Percentiles rank a stretch among this genome's conserved stretches.
phyloP scores from a whole-genome alignment of 2,888 invertebrate species.

The Galerucella nymphaeae region DNA sequence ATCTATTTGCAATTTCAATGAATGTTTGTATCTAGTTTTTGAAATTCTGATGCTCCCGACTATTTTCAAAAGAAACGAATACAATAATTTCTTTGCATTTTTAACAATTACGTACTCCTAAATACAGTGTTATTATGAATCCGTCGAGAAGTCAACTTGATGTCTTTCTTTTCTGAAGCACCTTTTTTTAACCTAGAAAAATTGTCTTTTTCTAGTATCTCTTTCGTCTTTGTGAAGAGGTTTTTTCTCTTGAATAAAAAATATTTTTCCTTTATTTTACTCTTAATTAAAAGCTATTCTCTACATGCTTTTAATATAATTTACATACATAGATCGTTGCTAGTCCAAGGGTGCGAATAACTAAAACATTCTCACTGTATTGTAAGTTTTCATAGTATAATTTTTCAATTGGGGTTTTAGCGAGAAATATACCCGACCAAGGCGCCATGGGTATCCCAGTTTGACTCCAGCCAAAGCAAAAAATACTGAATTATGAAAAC shows the following conservation, averaged over 20 bases:
- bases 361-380: too few relatives aligned
- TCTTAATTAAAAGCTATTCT: not conserved
- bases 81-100: too few relatives aligned
- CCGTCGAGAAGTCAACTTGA: not conserved
- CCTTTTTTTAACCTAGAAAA: not conserved
- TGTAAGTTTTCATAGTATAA: not conserved
- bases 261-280: too few relatives aligned
- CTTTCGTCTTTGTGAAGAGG: not conserved
- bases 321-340: too few relatives aligned
- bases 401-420: not conserved
- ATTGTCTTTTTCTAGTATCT: not conserved
- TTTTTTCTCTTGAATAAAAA: too few relatives aligned
- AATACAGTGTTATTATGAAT: not conserved
- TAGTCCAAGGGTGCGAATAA: too few relatives aligned
- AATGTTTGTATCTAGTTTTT: too few relatives aligned
- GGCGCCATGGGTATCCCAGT: not conserved
- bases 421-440: not conserved
- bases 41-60: too few relatives aligned
- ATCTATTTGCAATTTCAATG: too few relatives aligned
- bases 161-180: slow-evolving; percentile 1
- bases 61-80: not conserved
- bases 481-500: not conserved
- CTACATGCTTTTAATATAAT: too few relatives aligned
- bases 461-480: not conserved
- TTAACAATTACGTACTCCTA: not conserved